Evolutionary conservation across 2,888 invertebrate species (phyloP), one percentile per base, ranked within the genome.

Genomic region (Drosophila putrida): DNA sequence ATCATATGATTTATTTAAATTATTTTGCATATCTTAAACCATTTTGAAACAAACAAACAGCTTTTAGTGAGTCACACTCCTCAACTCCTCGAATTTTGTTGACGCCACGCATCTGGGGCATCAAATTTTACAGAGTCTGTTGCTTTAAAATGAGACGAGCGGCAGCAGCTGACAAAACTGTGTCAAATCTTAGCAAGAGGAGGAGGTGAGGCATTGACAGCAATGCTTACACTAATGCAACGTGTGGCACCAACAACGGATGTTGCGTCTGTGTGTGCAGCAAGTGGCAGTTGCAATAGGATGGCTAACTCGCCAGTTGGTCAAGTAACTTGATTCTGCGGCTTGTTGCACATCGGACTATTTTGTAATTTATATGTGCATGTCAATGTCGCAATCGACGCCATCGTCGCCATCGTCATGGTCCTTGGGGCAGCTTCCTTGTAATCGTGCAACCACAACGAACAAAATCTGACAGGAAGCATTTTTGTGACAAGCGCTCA

Each of bases 401-500:
- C 28, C 28, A 5, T 8, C 28, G 28, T 28, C 27, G 28, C 55
- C 20, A 10, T 36, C 15, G 25, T 43, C 31, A 13, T 35, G 15
- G 35, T 49, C 39, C 54, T 39, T 51, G 53, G 51, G 38, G 63
- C 66, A 60, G 43, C 44, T 41, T 36, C 31, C 50, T 61, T 59
- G 68, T 59, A 65, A 46, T 33, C 66, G 54, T 46, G 63, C 73
- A 64, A 65, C 79, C 77, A 53, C 80, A 81, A 60, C 66, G 65
- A 85, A 82, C 78, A 58, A 86, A 90, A 88, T 90, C 90, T 90
- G 90, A 90, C 90, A 90, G 90, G 76, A 82, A 88, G 85, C 84
- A 90, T 90, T 91, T 91, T 89, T 90, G 91, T 90, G 91, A 90
- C 90, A 90, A 89, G 91, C 84, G 89, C 82, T 75, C 86, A 90